Percentiles rank a stretch among this genome's conserved stretches.
These are phyloP conservation scores for Agrilus planipennis DNA, from an alignment of 1,140 invertebrate genomes.

Conservation along the genomic window DNA sequence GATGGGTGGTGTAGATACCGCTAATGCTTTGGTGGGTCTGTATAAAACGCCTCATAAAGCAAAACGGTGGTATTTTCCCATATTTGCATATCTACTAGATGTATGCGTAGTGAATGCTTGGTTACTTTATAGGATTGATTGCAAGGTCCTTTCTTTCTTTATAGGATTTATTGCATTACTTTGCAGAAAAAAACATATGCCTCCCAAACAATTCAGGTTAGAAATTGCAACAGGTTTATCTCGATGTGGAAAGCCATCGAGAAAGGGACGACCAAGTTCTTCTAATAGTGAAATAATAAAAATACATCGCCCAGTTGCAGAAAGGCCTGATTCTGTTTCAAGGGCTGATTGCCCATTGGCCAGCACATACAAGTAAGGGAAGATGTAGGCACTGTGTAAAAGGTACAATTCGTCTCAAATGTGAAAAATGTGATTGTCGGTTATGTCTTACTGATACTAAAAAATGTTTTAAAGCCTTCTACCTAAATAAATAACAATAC, in stretches of 20 bases:
- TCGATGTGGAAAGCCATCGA: constrained; percentile 1
- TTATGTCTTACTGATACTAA: too few relatives aligned
- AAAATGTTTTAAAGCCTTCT: too few relatives aligned
- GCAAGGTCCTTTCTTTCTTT: neutral
- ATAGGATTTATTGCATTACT: too few relatives aligned
- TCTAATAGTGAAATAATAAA: neutral
- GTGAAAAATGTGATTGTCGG: too few relatives aligned
- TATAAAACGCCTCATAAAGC: constrained; percentile 7
- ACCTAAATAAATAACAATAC: too few relatives aligned
- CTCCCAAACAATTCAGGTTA: constrained; percentile 7
- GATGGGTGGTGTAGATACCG: constrained; percentile 7
- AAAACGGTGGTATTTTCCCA: constrained; percentile 8
- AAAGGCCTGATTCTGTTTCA: neutral
- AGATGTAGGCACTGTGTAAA: neutral
- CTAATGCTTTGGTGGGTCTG: constrained; percentile 6
- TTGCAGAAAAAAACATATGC: too few relatives aligned
- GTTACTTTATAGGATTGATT: constrained; percentile 1
- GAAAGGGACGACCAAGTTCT: neutral
- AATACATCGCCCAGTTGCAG: neutral
- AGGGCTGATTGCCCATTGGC: neutral
- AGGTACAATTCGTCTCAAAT: neutral
- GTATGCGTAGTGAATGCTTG: constrained; percentile 8
- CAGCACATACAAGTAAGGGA: neutral
- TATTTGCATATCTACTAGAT: constrained; percentile 7
- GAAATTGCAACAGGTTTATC: constrained; percentile 1